Conservation (phyloP, 2,797 vertebrate genomes). For the Melanogrammus aeglefinus region DNA sequence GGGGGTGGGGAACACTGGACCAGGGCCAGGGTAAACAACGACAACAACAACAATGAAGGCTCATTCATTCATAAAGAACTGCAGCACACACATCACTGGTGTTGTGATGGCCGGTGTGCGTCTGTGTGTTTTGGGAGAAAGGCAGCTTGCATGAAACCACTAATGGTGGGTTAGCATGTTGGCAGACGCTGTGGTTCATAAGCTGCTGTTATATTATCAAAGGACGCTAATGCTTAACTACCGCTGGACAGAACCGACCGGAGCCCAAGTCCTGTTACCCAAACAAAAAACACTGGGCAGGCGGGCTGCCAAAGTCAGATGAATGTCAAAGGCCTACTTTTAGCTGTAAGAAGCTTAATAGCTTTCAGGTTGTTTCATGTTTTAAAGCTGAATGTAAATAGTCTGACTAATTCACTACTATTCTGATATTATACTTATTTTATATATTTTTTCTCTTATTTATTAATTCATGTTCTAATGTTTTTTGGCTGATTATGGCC, state of each 20-base stretch:
- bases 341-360: not conserved
- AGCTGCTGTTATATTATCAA: conserved; percentile 30
- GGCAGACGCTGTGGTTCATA: conserved; percentile 22
- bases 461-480: not conserved
- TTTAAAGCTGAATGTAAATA: not conserved
- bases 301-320: not conserved
- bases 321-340: not conserved
- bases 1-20: not conserved
- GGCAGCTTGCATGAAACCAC: not conserved
- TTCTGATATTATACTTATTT: not conserved
- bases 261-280: not conserved
- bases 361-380: not conserved
- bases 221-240: conserved; percentile 6
- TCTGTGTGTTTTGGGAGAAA: not conserved
- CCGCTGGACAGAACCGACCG: not conserved
- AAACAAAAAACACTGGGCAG: not conserved
- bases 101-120: not conserved
- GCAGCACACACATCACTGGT: not conserved
- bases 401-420: not conserved
- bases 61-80: not conserved
- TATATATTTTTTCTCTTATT: not conserved
- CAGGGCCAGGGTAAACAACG: not conserved
- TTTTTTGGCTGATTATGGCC: not conserved
- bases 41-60: not conserved
- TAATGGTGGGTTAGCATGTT: conserved; percentile 5